These are phyloP conservation scores for Furcifer pardalis DNA, from an alignment of 2,797 vertebrate genomes.

Conservation along the genomic window DNA sequence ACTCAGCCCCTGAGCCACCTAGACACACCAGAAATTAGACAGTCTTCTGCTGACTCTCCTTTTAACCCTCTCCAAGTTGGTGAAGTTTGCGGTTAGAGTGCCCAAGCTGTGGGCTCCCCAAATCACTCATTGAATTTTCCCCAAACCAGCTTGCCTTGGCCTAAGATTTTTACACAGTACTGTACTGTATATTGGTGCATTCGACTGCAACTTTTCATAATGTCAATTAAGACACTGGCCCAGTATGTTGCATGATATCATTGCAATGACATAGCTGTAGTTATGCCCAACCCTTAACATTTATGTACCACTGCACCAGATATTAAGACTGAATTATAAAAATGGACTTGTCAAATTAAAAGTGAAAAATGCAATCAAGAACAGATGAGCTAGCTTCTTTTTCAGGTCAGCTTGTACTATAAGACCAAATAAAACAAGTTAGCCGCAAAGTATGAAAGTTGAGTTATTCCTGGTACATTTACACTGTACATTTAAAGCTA, in stretches of 20 bases:
- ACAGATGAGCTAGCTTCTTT: slow-evolving; percentile 43
- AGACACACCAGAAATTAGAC: no score
- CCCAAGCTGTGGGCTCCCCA: no score
- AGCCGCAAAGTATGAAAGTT: slow-evolving; percentile 44
- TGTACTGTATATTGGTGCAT: background rate
- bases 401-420: slow-evolving; percentile 30
- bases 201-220: background rate
- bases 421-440: slow-evolving; percentile 47
- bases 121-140: no score
- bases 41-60: no score
- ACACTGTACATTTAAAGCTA: slow-evolving; percentile 37
- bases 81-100: no score
- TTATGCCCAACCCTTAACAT: background rate
- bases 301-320: background rate
- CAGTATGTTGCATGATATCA: background rate
- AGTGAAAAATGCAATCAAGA: slow-evolving; percentile 41
- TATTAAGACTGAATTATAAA: background rate
- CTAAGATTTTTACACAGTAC: no score
- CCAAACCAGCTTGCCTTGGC: no score
- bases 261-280: background rate
- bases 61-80: no score
- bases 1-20: no score
- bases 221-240: background rate
- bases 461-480: slow-evolving; percentile 28
- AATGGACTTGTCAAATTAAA: slow-evolving; percentile 1